Evolutionary conservation across 2,113 vertebrate species (phyloP).

Genomic region (Sebastes fasciatus): DNA sequence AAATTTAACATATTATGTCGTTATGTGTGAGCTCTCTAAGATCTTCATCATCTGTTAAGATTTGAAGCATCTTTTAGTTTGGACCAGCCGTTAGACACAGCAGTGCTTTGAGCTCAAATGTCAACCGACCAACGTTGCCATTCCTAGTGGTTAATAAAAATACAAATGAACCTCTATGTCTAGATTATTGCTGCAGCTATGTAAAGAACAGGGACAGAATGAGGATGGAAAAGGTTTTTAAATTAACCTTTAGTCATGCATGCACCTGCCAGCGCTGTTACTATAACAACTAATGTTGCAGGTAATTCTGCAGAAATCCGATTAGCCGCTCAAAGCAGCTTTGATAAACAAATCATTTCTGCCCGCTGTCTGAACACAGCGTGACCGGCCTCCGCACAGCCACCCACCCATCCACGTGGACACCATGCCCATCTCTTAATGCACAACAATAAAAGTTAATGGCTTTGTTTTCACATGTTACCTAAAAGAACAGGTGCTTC

Average conservation of each 20-base stretch:
- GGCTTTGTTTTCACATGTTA: slow-evolving; percentile 12
- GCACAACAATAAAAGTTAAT: slow-evolving; percentile 15
- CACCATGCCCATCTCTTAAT: slow-evolving; percentile 33
- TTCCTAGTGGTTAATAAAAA: not conserved
- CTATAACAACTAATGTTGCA: slow-evolving; percentile 2
- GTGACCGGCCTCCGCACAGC: not conserved
- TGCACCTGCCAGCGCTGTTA: not conserved
- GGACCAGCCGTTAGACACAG: not conserved
- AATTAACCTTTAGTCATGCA: too few relatives aligned
- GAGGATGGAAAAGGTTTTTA: not conserved
- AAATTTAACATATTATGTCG: too few relatives aligned
- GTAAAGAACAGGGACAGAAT: not conserved
- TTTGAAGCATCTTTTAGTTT: too few relatives aligned
- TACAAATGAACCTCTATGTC: not conserved
- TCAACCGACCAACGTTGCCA: not conserved
- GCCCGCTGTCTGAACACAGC: slow-evolving; percentile 13
- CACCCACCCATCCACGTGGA: slow-evolving; percentile 4
- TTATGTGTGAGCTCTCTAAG: too few relatives aligned
- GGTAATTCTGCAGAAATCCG: slow-evolving; percentile 23
- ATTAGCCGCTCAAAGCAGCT: slow-evolving; percentile 23
- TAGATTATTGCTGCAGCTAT: not conserved
- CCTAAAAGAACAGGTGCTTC: slow-evolving; percentile 3
- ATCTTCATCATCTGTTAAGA: too few relatives aligned
- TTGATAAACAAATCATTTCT: slow-evolving; percentile 23
- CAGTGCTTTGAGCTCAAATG: not conserved